Conservation (phyloP, 2,888 invertebrate genomes). For the Aleiodes alternator region DNA sequence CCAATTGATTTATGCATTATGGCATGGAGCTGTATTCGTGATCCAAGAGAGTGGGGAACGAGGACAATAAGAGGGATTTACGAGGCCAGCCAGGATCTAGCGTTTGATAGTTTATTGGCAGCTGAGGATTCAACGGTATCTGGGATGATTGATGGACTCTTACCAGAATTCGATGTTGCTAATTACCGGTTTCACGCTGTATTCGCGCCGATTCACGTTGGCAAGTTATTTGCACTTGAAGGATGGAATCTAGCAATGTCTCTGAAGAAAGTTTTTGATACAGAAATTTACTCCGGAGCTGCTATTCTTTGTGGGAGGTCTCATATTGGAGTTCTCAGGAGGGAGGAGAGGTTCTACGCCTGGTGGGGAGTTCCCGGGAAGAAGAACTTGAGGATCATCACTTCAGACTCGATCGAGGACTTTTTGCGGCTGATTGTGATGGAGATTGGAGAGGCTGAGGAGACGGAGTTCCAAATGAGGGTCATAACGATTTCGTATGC, state of each 20-base stretch:
- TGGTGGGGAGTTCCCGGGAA: conserved; percentile 68
- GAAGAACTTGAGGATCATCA: conserved; percentile 65
- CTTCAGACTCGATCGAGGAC: conserved; percentile 62
- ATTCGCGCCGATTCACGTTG: conserved; percentile 67
- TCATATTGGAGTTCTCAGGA: conserved; percentile 68
- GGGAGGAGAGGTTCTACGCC: conserved; percentile 63
- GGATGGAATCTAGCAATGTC: conserved; percentile 70
- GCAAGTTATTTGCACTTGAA: conserved; percentile 60
- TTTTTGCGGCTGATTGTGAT: conserved; percentile 64
- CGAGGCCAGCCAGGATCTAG: conserved; percentile 64
- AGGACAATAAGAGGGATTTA: conserved; percentile 65
- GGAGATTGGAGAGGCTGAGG: conserved; percentile 58
- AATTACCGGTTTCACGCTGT: conserved; percentile 68
- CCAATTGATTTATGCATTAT: conserved; percentile 70
- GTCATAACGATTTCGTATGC: conserved; percentile 67
- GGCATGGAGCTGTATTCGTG: conserved; percentile 71
- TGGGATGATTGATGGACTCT: conserved; percentile 60
- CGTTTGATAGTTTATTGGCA: conserved; percentile 64
- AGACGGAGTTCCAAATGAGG: conserved; percentile 59
- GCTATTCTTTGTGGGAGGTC: conserved; percentile 62
- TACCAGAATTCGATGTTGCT: conserved; percentile 67
- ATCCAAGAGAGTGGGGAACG: conserved; percentile 67
- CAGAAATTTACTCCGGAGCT: conserved; percentile 66
- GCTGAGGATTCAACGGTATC: conserved; percentile 63
- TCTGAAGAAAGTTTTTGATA: conserved; percentile 65